Evolutionary conservation across 2,797 vertebrate species (phyloP), one percentile per base, ranked within the genome.

Genomic region (Fistularia tabacaria): DNA sequence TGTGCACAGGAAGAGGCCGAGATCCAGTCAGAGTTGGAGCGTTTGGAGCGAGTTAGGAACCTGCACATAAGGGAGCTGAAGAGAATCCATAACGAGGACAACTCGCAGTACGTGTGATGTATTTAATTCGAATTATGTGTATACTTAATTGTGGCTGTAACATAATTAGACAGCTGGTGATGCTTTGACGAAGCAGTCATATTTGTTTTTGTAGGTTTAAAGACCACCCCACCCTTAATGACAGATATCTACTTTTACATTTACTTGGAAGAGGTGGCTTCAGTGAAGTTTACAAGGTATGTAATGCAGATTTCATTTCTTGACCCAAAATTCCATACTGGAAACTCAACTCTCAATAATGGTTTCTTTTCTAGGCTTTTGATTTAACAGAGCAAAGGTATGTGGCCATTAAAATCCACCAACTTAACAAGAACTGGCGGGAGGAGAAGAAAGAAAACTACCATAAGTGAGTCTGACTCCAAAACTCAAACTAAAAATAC

Each of bases 381-480:
- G 97, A 99, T 91, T 88, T 99, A 89, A 97, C 94, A 46, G 97
- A 99, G 87, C 97, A 99, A 87, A 93, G 95, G 80, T 99, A 98
- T 0, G 97, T 99, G 86, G 97, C 96, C 82, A 94, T 99, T 85
- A 99, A 99, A 92, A 99, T 99, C 84, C 96, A 99, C 87, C 96
- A 99, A 84, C 93, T 99, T 80, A 99, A 97, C 90, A 99, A 98
- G 89, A 99, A 95, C 88, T 99, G 97, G 97, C 92, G 94, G 66
- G 97, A 98, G 64, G 97, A 99, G 86, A 99, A 99, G 88, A 99
- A 98, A 70, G 94, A 98, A 71, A 99, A 98, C 88, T 99, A 99
- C 81, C 97, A 97, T 88, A 99, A 95, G 97, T 98, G 64, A 79
- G 89, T 81, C 11, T 39, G 14, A 15, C n/a, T 1, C 6, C 25